phyloP scores from a whole-genome alignment of 2,797 vertebrate species.

The Chrysocyon brachyurus region DNA sequence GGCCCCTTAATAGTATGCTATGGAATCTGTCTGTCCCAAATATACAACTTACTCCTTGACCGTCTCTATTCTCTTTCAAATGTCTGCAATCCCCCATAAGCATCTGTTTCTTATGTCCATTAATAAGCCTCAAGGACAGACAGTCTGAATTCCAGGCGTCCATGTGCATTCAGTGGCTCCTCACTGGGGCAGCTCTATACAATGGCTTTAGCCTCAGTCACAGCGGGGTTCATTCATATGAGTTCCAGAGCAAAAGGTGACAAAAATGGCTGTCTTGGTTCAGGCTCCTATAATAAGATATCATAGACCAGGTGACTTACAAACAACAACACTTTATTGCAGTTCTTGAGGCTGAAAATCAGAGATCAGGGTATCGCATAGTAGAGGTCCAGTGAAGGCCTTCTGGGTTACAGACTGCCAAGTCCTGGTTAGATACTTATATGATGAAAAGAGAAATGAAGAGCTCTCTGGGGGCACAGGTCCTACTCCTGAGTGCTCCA shows the following conservation, averaged over 20 bases:
- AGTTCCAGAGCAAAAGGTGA: neutral
- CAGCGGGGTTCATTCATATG: neutral
- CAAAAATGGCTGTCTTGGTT: neutral
- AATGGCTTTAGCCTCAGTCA: neutral
- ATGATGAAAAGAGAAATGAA: neutral
- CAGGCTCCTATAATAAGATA: neutral
- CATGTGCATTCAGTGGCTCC: neutral
- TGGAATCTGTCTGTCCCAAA: neutral
- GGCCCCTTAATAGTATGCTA: neutral
- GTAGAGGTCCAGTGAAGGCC: neutral
- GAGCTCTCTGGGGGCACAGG: neutral
- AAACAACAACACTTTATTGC: neutral
- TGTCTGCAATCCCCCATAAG: neutral
- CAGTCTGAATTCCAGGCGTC: neutral
- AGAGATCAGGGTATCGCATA: no score
- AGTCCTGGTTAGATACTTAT: neutral
- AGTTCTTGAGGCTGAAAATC: neutral
- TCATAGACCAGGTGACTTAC: neutral
- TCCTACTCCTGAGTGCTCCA: neutral
- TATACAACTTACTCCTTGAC: neutral
- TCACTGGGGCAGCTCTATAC: neutral
- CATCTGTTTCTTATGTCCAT: neutral
- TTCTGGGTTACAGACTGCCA: neutral
- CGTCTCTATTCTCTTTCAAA: neutral
- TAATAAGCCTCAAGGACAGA: neutral